Conservation (phyloP, 2,888 invertebrate genomes). For the Exocentrus adspersus region DNA sequence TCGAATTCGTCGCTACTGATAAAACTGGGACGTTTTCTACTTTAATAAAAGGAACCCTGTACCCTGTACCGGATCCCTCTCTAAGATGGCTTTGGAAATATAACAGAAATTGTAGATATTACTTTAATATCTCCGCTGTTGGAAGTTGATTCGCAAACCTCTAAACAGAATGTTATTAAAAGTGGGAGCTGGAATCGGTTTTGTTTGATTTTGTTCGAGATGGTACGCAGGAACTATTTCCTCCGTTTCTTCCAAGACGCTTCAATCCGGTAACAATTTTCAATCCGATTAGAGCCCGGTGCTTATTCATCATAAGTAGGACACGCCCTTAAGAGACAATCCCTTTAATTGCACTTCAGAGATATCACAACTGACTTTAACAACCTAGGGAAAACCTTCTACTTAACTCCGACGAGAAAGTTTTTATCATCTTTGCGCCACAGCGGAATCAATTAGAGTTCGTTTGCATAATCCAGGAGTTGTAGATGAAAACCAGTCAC, state of each 20-base stretch:
- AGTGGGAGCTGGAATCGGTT: too few relatives aligned
- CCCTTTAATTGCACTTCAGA: constrained; percentile 11
- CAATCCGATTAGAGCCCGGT: too few relatives aligned
- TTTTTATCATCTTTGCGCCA: neutral
- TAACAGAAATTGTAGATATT: neutral
- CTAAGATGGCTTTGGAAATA: neutral
- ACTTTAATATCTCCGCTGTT: neutral
- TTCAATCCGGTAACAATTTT: too few relatives aligned
- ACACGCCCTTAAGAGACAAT: neutral
- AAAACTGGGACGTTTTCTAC: too few relatives aligned
- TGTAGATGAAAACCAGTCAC: too few relatives aligned
- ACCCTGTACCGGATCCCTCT: neutral
- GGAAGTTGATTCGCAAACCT: neutral
- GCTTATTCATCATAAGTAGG: too few relatives aligned
- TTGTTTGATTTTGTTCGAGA: too few relatives aligned
- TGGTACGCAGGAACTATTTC: too few relatives aligned
- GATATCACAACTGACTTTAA: constrained; percentile 1
- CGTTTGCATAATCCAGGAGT: too few relatives aligned
- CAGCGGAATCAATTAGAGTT: constrained; percentile 13
- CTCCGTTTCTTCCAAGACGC: too few relatives aligned
- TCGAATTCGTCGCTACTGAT: too few relatives aligned
- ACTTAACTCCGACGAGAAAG: neutral
- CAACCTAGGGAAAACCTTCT: constrained; percentile 16
- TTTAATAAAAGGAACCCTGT: too few relatives aligned
- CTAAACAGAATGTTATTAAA: neutral